Evolutionary conservation across 2,888 invertebrate species (phyloP).

Genomic region (Volucella inflata): DNA sequence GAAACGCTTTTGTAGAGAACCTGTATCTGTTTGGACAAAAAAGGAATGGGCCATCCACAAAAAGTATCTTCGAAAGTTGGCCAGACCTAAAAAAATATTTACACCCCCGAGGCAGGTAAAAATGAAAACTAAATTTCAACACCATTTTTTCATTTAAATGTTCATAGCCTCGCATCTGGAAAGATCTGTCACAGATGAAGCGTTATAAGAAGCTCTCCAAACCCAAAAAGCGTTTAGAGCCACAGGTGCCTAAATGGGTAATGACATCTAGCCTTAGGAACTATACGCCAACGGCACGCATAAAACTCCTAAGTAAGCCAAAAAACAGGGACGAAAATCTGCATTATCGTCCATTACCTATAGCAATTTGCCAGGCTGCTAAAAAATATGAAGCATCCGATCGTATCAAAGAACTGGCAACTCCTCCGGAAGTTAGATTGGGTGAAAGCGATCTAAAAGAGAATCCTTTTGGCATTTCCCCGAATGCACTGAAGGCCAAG

Average conservation of each 20-base stretch:
- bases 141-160: neutral
- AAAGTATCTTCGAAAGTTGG: constrained; percentile 78
- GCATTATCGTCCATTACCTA: constrained; percentile 70
- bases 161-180: constrained; percentile 44
- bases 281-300: constrained; percentile 73
- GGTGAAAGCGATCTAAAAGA: constrained; percentile 83
- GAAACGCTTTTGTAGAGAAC: constrained; percentile 70
- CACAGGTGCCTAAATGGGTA: constrained; percentile 77
- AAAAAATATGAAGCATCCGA: constrained; percentile 79
- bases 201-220: constrained; percentile 78
- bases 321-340: constrained; percentile 55
- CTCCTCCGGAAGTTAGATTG: constrained; percentile 78
- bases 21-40: constrained; percentile 76
- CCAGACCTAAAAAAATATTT: constrained; percentile 79
- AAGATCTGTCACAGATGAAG: constrained; percentile 65
- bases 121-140: neutral
- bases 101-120: constrained; percentile 77
- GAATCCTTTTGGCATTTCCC: constrained; percentile 84
- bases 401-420: constrained; percentile 79
- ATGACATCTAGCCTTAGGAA: constrained; percentile 73
- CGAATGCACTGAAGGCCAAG: constrained; percentile 84
- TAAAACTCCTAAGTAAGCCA: constrained; percentile 69
- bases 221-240: constrained; percentile 75
- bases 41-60: constrained; percentile 78
- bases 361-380: constrained; percentile 76